phyloP scores from a whole-genome alignment of 2,888 invertebrate species.

The Hypomecis punctinalis region DNA sequence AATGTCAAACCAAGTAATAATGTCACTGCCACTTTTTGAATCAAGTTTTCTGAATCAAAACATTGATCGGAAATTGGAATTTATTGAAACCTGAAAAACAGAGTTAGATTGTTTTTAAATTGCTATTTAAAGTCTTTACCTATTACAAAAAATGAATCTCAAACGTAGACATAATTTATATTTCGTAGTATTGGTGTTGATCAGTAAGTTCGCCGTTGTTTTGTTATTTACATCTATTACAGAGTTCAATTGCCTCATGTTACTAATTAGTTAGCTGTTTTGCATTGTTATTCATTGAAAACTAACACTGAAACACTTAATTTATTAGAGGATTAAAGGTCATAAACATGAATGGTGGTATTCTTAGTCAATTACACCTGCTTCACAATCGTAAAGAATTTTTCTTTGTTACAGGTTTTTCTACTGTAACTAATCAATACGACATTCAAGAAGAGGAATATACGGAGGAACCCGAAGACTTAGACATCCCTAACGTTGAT shows the following conservation, averaged over 20 bases:
- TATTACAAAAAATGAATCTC: slow-evolving; percentile 30
- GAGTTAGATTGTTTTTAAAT: too few species aligned
- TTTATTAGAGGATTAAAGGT: not conserved
- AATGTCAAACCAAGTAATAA: too few species aligned
- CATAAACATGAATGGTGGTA: not conserved
- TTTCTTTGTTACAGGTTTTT: slow-evolving; percentile 52
- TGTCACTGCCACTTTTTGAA: too few species aligned
- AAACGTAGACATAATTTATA: slow-evolving; percentile 10
- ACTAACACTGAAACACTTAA: not conserved
- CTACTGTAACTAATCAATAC: slow-evolving; percentile 59
- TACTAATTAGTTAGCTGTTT: slow-evolving; percentile 11
- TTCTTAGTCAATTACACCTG: not conserved
- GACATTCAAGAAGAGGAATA: slow-evolving; percentile 69
- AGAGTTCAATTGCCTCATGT: slow-evolving; percentile 24
- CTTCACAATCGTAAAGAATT: not conserved
- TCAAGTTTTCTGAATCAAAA: too few species aligned
- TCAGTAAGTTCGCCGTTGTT: slow-evolving; percentile 34
- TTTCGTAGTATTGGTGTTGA: slow-evolving; percentile 26
- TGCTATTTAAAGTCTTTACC: too few species aligned
- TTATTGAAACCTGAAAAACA: too few species aligned
- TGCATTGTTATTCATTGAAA: slow-evolving; percentile 4
- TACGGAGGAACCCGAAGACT: slow-evolving; percentile 55
- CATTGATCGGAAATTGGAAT: too few species aligned
- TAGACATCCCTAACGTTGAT: slow-evolving; percentile 74
- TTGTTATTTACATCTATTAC: not conserved